Percentiles rank a stretch among this genome's conserved stretches.
These are phyloP conservation scores for Formica exsecta DNA, from an alignment of 1,140 invertebrate species.

Conservation along the genomic window DNA sequence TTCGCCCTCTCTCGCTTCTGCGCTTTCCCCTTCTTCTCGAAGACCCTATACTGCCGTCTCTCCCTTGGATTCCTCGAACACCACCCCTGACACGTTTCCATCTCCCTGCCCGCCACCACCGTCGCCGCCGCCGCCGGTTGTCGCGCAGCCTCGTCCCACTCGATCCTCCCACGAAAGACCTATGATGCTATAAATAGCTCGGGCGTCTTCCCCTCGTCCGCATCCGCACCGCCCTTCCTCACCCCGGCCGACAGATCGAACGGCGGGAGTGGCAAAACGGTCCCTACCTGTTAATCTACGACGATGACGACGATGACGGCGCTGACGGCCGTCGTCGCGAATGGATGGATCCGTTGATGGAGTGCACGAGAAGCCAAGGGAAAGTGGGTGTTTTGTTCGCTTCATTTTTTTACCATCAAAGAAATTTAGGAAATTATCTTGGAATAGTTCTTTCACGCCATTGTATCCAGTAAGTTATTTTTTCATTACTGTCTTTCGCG, in stretches of 20 bases:
- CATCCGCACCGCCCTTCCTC: slow-evolving; percentile 22
- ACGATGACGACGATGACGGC: slow-evolving; percentile 47
- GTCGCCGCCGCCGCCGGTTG: slow-evolving; percentile 11
- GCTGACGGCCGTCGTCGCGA: slow-evolving; percentile 23
- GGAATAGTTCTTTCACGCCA: background rate
- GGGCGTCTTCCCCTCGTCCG: slow-evolving; percentile 56
- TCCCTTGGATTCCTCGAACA: slow-evolving; percentile 30
- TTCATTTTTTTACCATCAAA: background rate
- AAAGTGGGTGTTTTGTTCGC: background rate
- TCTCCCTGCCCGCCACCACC: slow-evolving; percentile 8
- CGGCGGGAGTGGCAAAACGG: slow-evolving; percentile 50
- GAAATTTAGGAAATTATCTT: slow-evolving; percentile 5
- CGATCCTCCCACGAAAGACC: slow-evolving; percentile 80
- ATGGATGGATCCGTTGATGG: slow-evolving; percentile 26
- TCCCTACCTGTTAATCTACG: slow-evolving; percentile 61
- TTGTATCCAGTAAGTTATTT: background rate
- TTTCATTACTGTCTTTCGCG: background rate
- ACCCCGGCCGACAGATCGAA: slow-evolving; percentile 37
- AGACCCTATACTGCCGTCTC: slow-evolving; percentile 24
- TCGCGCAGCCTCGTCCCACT: slow-evolving; percentile 60
- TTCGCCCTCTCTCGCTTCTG: background rate
- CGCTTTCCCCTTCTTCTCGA: background rate
- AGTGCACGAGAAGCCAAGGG: background rate
- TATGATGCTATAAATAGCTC: slow-evolving; percentile 79
- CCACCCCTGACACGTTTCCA: slow-evolving; percentile 57